These are phyloP conservation scores for Andinoacara biseriatus DNA, from an alignment of 2,113 vertebrate species.

Conservation along the genomic window DNA sequence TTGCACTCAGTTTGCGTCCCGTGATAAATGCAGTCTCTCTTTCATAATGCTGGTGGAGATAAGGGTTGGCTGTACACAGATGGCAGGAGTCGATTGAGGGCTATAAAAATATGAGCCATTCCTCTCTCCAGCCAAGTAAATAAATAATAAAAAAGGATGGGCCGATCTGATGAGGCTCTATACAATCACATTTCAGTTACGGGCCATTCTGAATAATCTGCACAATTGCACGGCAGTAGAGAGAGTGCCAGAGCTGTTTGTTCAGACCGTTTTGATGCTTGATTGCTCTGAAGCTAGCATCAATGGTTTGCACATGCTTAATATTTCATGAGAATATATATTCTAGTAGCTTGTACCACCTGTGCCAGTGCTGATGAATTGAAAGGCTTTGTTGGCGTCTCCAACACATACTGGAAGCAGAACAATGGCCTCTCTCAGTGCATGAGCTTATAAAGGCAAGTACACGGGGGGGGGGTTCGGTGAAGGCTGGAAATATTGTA, in stretches of 20 bases:
- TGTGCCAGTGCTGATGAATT: constrained; percentile 44
- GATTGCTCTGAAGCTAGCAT: constrained; percentile 53
- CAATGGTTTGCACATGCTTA: constrained; percentile 33
- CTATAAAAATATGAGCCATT: constrained; percentile 19
- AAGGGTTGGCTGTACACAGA: not conserved
- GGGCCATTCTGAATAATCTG: constrained; percentile 1
- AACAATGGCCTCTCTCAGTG: constrained; percentile 42
- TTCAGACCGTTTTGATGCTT: constrained; percentile 41
- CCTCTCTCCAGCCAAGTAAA: constrained; percentile 22
- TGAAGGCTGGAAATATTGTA: constrained; percentile 18
- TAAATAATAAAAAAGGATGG: not conserved
- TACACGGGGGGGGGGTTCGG: not conserved
- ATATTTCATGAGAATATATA: constrained; percentile 44
- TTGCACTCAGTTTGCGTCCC: constrained; percentile 26
- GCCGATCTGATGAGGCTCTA: constrained; percentile 27
- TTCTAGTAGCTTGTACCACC: constrained; percentile 30
- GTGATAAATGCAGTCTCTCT: constrained; percentile 18
- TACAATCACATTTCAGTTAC: constrained; percentile 33
- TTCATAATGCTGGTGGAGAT: constrained; percentile 12
- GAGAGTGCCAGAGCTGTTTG: constrained; percentile 16
- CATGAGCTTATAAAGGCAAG: constrained; percentile 14
- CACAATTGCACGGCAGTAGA: not conserved
- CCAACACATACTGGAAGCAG: constrained; percentile 49
- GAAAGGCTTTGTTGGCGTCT: constrained; percentile 43
- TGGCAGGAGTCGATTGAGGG: not conserved